Percentiles rank a stretch among this genome's conserved stretches.
Evolutionary conservation across 1,140 invertebrate genomes (phyloP).

Genomic region (Acyrthosiphon pisum): DNA sequence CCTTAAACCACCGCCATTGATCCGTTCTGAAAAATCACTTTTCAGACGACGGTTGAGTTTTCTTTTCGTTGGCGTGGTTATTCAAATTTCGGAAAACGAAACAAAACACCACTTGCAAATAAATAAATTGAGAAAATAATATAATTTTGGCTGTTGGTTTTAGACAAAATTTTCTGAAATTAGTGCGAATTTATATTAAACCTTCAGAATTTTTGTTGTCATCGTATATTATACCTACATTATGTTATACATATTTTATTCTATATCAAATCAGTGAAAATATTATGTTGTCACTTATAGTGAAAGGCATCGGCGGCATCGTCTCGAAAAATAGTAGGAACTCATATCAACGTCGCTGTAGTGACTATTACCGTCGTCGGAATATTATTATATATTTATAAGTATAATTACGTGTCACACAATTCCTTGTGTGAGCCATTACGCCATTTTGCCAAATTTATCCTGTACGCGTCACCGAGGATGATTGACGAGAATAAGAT

Average conservation of each 20-base stretch:
- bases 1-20: not conserved
- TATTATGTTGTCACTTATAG: not conserved
- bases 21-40: not conserved
- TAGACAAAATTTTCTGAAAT: not conserved
- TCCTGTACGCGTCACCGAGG: not conserved
- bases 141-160: not conserved
- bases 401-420: not conserved
- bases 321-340: not conserved
- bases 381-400: not conserved
- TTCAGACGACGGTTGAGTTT: not conserved
- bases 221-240: not conserved
- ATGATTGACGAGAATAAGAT: not conserved
- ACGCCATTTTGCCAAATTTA: not conserved
- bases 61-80: not conserved
- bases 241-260: not conserved
- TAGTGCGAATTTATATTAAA: not conserved
- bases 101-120: not conserved
- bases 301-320: not conserved
- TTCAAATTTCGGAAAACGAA: not conserved
- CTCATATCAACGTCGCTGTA: not conserved
- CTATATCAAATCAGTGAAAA: not conserved
- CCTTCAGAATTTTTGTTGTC: not conserved
- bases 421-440: not conserved
- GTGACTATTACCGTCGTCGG: not conserved
- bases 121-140: not conserved